Evolutionary conservation across 1,140 invertebrate species (phyloP).

Genomic region (Penaeus indicus): DNA sequence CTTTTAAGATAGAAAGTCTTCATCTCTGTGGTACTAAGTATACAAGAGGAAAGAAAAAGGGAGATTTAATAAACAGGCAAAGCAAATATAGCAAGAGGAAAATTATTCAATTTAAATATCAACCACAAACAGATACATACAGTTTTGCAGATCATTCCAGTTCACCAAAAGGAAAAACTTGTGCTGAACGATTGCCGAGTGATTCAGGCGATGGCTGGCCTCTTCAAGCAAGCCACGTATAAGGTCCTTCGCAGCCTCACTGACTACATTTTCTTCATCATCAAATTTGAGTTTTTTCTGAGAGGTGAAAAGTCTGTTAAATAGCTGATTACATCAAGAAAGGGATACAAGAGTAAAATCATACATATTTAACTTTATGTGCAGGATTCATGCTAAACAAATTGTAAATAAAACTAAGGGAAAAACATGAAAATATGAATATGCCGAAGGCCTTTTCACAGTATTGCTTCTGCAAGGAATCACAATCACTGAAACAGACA

Average conservation of each 20-base stretch:
- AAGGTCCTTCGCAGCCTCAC: slow-evolving; percentile 73
- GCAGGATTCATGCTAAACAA: no score
- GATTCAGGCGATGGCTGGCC: slow-evolving; percentile 72
- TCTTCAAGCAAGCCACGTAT: slow-evolving; percentile 75
- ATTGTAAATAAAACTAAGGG: no score
- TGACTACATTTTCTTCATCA: slow-evolving; percentile 71
- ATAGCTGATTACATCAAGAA: no score
- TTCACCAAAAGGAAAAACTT: slow-evolving; percentile 75
- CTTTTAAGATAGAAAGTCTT: not conserved
- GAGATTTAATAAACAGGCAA: not conserved
- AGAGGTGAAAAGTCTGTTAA: slow-evolving; percentile 8
- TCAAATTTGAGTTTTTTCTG: slow-evolving; percentile 73
- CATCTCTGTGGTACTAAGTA: not conserved
- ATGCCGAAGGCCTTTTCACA: no score
- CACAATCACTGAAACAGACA: not conserved
- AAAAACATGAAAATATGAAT: no score
- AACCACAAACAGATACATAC: slow-evolving; percentile 58
- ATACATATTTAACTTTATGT: no score
- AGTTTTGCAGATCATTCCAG: slow-evolving; percentile 74
- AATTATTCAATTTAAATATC: not conserved
- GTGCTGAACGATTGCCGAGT: slow-evolving; percentile 77
- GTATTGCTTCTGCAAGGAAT: not conserved
- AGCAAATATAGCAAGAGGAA: not conserved
- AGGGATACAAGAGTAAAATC: no score
- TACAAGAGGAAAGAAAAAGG: not conserved